Evolutionary conservation across 2,888 invertebrate species (phyloP).

Genomic region (Asteroscopus sphinx): DNA sequence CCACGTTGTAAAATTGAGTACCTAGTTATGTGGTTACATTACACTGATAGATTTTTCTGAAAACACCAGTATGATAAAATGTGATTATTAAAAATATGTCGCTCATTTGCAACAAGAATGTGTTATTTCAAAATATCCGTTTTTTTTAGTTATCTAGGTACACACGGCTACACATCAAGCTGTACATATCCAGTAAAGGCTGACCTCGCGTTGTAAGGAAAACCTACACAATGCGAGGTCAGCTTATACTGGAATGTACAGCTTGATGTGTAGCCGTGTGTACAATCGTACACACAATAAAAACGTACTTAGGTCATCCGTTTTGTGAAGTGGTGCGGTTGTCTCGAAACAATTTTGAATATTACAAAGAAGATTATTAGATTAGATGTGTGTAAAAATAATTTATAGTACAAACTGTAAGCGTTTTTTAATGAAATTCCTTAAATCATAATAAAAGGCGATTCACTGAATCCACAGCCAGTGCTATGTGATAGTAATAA

Average conservation of each 20-base stretch:
- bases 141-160: too few species aligned
- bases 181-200: too few species aligned
- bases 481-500: constrained; percentile 84
- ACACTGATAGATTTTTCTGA: constrained; percentile 4
- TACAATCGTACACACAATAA: too few species aligned
- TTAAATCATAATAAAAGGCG: constrained; percentile 64
- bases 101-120: too few species aligned
- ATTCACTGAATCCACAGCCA: constrained; percentile 76
- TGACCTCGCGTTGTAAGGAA: too few species aligned
- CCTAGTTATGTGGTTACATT: constrained; percentile 12
- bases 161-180: too few species aligned
- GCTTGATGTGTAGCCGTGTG: too few species aligned
- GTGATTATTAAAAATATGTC: constrained; percentile 2
- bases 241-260: too few species aligned
- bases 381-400: constrained; percentile 32
- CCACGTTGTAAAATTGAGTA: too few species aligned
- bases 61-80: constrained; percentile 9
- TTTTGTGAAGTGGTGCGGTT: constrained; percentile 24
- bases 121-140: too few species aligned
- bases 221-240: too few species aligned
- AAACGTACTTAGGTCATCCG: constrained; percentile 44
- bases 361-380: constrained; percentile 15
- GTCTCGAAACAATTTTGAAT: constrained; percentile 26
- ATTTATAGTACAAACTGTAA: constrained; percentile 60
- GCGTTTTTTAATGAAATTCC: constrained; percentile 53